These are phyloP conservation scores for Oegoconia quadripuncta DNA, from an alignment of 2,888 invertebrate species.

Conservation along the genomic window DNA sequence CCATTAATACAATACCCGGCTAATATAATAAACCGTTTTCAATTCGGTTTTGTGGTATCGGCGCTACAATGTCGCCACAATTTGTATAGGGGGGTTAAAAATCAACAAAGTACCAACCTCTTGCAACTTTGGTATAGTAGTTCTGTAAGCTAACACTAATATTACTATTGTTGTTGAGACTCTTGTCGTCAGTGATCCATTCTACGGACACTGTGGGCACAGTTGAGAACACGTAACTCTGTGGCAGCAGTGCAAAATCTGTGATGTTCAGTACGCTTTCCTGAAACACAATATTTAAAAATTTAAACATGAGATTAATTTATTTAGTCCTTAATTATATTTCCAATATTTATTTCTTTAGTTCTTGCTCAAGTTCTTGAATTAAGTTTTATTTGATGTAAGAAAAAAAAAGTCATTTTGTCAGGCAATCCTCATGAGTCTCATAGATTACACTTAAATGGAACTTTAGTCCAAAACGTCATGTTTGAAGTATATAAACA, in stretches of 20 bases:
- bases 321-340: neutral
- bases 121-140: slow-evolving; percentile 72
- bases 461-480: neutral
- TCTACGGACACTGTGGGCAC: slow-evolving; percentile 63
- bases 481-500: neutral
- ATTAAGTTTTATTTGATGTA: too few species aligned
- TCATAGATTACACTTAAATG: neutral
- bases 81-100: neutral
- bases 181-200: slow-evolving; percentile 72
- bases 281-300: slow-evolving; percentile 34
- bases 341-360: neutral
- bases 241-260: slow-evolving; percentile 55
- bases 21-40: too few species aligned
- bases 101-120: slow-evolving; percentile 43
- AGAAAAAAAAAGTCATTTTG: too few species aligned
- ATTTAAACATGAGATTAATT: neutral
- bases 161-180: slow-evolving; percentile 49
- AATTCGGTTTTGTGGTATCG: too few species aligned
- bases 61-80: too few species aligned
- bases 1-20: too few species aligned
- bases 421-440: too few species aligned
- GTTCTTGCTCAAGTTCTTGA: neutral
- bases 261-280: slow-evolving; percentile 58
- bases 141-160: slow-evolving; percentile 65
- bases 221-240: slow-evolving; percentile 54